Evolutionary conservation across 2,888 invertebrate genomes (phyloP).

Genomic region (Creontiades dilutus): DNA sequence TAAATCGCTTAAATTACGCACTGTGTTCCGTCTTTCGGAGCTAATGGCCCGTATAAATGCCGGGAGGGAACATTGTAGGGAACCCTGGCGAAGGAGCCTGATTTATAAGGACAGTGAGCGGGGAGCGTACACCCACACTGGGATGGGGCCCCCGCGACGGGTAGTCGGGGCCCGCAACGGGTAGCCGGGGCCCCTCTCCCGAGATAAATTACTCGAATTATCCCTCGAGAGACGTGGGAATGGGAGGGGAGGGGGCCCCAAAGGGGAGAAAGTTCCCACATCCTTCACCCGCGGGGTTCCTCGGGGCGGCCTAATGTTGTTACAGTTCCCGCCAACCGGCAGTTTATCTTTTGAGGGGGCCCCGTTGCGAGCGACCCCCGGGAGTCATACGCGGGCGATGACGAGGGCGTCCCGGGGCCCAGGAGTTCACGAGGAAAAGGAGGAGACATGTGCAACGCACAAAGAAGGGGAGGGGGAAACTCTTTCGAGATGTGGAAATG

Average conservation of each 20-base stretch:
- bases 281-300: constrained; percentile 56
- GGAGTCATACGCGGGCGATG: background rate
- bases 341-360: constrained; percentile 23
- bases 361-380: constrained; percentile 12
- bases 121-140: constrained; percentile 44
- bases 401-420: too few species aligned
- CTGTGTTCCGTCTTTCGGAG: background rate
- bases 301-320: constrained; percentile 44
- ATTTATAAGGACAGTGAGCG: constrained; percentile 41
- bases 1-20: too few species aligned
- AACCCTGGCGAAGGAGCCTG: background rate
- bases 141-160: background rate
- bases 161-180: too few species aligned
- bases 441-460: too few species aligned
- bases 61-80: background rate
- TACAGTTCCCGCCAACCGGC: constrained; percentile 47
- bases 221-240: constrained; percentile 28
- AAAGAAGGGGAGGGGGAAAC: too few species aligned
- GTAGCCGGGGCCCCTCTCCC: background rate
- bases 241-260: constrained; percentile 17
- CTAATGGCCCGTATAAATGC: constrained; percentile 21
- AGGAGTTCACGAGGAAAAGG: too few species aligned
- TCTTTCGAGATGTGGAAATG: too few species aligned
- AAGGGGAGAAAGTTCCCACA: constrained; percentile 62
- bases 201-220: constrained; percentile 59